Conservation (phyloP, 53 echinoderm and acorn worm genomes). For the Arbacia lixula region DNA sequence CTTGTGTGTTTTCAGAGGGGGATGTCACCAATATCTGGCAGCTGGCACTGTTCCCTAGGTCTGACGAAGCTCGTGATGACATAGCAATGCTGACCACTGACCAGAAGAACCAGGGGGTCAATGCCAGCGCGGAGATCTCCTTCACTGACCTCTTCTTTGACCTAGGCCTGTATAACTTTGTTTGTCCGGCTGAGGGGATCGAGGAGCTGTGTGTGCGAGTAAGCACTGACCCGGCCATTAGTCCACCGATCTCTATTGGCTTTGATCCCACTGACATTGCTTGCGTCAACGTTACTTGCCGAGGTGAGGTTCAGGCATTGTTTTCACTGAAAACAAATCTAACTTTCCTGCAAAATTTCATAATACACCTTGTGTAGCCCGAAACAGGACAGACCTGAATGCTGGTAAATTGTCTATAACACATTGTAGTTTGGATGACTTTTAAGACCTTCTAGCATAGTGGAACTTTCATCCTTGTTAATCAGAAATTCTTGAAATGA, state of each 20-base stretch:
- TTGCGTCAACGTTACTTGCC: conserved; percentile 19
- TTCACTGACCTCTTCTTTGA: conserved; percentile 1
- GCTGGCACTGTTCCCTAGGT: not conserved
- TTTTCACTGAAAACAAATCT: no score
- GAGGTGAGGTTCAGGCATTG: conserved; percentile 16
- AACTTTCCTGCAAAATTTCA: no score
- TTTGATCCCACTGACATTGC: not conserved
- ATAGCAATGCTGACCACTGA: not conserved
- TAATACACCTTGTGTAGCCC: no score
- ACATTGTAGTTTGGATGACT: no score
- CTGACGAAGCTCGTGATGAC: not conserved
- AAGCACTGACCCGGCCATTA: not conserved
- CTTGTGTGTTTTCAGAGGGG: conserved; percentile 16
- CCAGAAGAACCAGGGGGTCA: conserved; percentile 13
- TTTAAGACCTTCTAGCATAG: no score
- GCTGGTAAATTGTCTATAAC: no score
- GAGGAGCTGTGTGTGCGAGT: conserved; percentile 33
- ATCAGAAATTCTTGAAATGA: no score
- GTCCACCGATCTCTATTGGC: not conserved
- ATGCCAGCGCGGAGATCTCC: not conserved
- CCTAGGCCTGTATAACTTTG: not conserved
- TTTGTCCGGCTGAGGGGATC: conserved; percentile 1
- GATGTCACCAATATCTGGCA: conserved; percentile 38
- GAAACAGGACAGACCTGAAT: no score
- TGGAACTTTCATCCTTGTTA: no score